Evolutionary conservation across 92 coral and sea anemone genomes (phyloP).

Genomic region (Paramuricea clavata): DNA sequence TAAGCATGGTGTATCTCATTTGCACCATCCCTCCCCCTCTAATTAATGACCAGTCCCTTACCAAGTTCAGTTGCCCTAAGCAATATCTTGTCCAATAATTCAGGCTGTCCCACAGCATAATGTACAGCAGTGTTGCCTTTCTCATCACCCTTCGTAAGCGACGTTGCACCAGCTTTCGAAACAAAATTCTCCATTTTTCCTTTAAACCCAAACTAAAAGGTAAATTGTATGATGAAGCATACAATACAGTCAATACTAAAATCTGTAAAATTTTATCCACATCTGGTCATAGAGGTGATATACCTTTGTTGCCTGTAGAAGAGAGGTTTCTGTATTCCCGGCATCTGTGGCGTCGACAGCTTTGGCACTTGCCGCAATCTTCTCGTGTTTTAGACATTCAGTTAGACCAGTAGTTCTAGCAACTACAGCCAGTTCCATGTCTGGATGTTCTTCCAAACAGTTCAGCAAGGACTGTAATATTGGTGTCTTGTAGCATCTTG

Average conservation of each 20-base stretch:
- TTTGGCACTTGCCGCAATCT: conserved; percentile 78
- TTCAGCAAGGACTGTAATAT: conserved; percentile 80
- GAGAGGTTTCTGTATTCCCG: conserved; percentile 75
- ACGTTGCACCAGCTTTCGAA: conserved; percentile 26
- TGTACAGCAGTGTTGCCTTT: conserved; percentile 92
- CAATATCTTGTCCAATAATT: conserved; percentile 78
- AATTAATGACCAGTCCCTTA: too few relatives aligned
- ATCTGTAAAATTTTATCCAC: too few relatives aligned
- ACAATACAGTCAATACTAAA: too few relatives aligned
- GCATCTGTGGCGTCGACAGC: conserved; percentile 47
- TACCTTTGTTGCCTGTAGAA: conserved; percentile 95
- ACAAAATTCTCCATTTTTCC: conserved; percentile 73
- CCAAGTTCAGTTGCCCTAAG: conserved; percentile 85
- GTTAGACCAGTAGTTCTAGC: conserved; percentile 82
- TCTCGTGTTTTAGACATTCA: conserved; percentile 84
- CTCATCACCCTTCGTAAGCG: conserved; percentile 42
- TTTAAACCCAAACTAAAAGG: conserved; percentile 77
- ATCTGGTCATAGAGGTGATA: neutral
- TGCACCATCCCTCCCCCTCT: too few relatives aligned
- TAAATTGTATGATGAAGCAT: conserved; percentile 20
- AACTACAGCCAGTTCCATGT: conserved; percentile 92
- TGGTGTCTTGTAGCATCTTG: conserved; percentile 74
- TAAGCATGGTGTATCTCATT: too few relatives aligned
- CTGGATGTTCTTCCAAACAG: conserved; percentile 91
- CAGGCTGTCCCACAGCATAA: conserved; percentile 97